Percentiles rank a stretch among this genome's conserved stretches.
These are phyloP conservation scores for Puffinus mauretanicus DNA, from an alignment of 2,113 vertebrate genomes.

Conservation along the genomic window DNA sequence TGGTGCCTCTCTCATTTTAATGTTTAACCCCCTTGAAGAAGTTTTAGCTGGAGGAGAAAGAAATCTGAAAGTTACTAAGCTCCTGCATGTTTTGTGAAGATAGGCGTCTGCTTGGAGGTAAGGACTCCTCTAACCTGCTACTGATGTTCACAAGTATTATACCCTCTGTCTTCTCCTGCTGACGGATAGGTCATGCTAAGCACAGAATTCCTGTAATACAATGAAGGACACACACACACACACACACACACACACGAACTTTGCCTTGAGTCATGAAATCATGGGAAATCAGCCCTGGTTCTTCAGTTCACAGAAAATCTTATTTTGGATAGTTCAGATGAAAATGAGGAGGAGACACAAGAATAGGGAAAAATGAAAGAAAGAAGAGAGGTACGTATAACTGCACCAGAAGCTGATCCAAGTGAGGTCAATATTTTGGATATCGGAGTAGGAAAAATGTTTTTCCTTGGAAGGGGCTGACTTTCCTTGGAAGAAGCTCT, in stretches of 20 bases:
- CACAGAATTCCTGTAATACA: background rate
- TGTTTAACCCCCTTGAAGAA: background rate
- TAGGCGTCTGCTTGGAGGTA: background rate
- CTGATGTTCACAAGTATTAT: background rate
- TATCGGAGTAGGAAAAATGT: background rate
- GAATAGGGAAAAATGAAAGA: background rate
- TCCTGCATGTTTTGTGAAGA: background rate
- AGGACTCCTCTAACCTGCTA: background rate
- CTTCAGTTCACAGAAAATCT: background rate
- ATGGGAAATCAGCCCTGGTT: background rate
- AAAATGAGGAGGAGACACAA: background rate
- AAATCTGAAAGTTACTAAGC: background rate
- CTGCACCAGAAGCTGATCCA: background rate
- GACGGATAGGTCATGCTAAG: background rate
- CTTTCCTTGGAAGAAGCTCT: background rate
- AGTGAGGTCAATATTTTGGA: background rate
- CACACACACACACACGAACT: background rate
- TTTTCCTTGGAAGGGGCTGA: background rate
- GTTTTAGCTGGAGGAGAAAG: background rate
- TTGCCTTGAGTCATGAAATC: background rate
- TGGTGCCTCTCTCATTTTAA: background rate
- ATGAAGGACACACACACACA: background rate
- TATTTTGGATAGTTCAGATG: background rate
- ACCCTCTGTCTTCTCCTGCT: background rate
- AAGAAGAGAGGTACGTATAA: background rate